phyloP scores from a whole-genome alignment of 2,113 vertebrate genomes.

The Prietella phreatophila region DNA sequence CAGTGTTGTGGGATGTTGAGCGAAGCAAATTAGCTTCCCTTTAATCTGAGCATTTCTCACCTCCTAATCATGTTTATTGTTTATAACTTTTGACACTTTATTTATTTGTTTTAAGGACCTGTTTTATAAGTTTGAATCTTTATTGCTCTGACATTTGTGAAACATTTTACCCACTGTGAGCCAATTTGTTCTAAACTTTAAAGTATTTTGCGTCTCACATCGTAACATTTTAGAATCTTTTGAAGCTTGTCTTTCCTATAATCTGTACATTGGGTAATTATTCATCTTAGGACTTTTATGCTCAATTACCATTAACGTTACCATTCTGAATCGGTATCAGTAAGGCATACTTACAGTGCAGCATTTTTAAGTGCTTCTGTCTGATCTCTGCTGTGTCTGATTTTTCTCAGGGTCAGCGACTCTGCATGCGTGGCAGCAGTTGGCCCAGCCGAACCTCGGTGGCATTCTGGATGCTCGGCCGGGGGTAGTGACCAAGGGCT shows the following conservation, averaged over 20 bases:
- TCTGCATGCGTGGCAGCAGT: conserved; percentile 97
- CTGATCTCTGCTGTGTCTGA: conserved; percentile 1
- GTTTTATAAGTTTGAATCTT: neutral
- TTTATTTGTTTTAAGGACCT: neutral
- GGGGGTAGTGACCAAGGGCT: conserved; percentile 96
- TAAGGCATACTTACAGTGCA: neutral
- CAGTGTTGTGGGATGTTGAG: neutral
- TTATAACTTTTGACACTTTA: neutral
- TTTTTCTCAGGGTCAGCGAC: conserved; percentile 85
- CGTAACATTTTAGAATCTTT: neutral
- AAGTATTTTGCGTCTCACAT: neutral
- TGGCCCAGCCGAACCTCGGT: conserved; percentile 95
- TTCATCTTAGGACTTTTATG: neutral
- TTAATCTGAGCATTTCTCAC: neutral
- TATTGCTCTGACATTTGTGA: neutral
- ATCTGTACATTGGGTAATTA: neutral
- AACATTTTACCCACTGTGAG: neutral
- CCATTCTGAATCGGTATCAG: neutral
- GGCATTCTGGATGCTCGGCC: conserved; percentile 91
- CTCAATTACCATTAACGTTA: neutral
- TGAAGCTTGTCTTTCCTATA: neutral
- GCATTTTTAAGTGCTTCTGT: neutral
- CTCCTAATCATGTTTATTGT: neutral
- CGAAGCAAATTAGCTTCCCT: neutral
- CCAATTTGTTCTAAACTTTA: neutral